Evolutionary conservation across 2,113 vertebrate species (phyloP).

Genomic region (Calypte anna): DNA sequence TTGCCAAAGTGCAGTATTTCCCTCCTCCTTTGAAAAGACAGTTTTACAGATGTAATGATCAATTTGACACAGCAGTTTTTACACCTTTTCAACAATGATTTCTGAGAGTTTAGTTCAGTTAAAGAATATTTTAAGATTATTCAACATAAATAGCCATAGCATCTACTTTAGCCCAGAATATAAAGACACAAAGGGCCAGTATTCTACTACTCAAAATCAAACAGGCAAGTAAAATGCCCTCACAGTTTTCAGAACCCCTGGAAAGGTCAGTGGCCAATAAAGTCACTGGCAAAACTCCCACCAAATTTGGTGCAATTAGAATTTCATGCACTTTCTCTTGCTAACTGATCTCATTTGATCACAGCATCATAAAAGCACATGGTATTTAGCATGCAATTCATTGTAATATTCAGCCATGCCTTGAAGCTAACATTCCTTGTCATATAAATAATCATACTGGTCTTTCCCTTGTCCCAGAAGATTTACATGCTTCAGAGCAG

Average conservation of each 20-base stretch:
- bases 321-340: neutral
- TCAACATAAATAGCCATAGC: neutral
- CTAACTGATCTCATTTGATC: neutral
- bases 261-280: neutral
- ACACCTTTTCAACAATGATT: neutral
- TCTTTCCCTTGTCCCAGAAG: neutral
- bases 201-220: neutral
- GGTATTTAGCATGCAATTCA: neutral
- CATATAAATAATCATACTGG: neutral
- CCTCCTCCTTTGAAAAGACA: neutral
- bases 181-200: neutral
- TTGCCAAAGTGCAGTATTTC: neutral
- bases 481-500: neutral
- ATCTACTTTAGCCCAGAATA: constrained; percentile 1
- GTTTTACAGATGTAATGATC: neutral
- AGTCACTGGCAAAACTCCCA: neutral
- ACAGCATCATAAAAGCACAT: neutral
- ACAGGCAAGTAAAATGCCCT: neutral
- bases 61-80: neutral
- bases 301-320: neutral
- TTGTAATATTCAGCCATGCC: neutral
- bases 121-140: neutral
- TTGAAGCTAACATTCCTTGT: neutral
- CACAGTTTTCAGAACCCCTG: neutral
- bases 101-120: neutral